Percentiles rank a stretch among this genome's conserved stretches.
Evolutionary conservation across 1,140 invertebrate genomes (phyloP).

Genomic region (Heliothis subflexa): DNA sequence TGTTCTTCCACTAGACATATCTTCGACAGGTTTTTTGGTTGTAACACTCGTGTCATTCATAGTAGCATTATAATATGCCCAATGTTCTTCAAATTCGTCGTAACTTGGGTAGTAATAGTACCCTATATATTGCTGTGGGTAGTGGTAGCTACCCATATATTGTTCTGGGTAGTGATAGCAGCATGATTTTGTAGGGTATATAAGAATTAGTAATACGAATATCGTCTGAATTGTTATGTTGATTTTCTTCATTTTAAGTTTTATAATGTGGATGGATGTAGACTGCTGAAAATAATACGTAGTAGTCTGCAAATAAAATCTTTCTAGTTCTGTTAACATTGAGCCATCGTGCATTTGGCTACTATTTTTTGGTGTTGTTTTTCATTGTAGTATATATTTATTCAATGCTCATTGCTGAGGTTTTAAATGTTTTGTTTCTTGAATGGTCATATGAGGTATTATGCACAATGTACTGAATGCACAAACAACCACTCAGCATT

Average conservation of each 20-base stretch:
- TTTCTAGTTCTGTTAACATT: too few relatives aligned
- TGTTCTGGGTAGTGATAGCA: slow-evolving; percentile 3
- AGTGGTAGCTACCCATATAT: neutral
- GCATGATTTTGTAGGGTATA: neutral
- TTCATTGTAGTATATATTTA: too few relatives aligned
- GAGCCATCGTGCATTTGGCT: too few relatives aligned
- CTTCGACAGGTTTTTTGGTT: neutral
- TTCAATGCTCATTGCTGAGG: too few relatives aligned
- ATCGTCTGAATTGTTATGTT: neutral
- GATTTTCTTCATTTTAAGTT: neutral
- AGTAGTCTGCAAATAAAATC: too few relatives aligned
- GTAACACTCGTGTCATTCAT: neutral
- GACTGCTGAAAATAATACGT: too few relatives aligned
- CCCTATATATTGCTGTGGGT: neutral
- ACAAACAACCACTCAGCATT: too few relatives aligned
- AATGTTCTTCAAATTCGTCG: slow-evolving; percentile 1
- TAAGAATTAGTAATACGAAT: neutral
- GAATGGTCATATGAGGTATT: too few relatives aligned
- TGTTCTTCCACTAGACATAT: slow-evolving; percentile 14
- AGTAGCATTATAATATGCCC: neutral
- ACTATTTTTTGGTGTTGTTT: too few relatives aligned
- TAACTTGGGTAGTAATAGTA: slow-evolving; percentile 1
- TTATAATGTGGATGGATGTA: neutral
- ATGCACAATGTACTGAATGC: too few relatives aligned
- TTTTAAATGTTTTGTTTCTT: too few relatives aligned